phyloP scores from a whole-genome alignment of 2,797 vertebrate species.

The Lepilemur ruficaudatus region DNA sequence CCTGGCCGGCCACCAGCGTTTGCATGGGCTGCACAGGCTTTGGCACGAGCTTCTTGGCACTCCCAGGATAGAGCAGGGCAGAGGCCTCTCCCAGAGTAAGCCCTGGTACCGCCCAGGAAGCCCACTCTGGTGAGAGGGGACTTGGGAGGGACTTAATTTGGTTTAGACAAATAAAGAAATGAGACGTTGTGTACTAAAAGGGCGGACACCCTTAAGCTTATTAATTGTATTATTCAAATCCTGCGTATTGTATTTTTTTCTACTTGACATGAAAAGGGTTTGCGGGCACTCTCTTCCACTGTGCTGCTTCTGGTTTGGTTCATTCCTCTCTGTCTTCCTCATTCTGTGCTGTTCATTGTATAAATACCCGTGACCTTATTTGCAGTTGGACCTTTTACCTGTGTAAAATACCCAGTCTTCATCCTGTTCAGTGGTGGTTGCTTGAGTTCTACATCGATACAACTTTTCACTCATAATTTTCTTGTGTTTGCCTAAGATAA shows the following conservation, averaged over 20 bases:
- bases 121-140: background rate
- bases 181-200: background rate
- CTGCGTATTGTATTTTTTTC: background rate
- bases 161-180: background rate
- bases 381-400: background rate
- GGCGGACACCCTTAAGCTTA: background rate
- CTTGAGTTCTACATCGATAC: background rate
- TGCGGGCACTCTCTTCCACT: background rate
- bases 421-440: background rate
- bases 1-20: background rate
- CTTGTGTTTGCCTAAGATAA: background rate
- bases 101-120: background rate
- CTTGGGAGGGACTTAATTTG: too few species aligned
- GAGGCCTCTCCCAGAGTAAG: background rate
- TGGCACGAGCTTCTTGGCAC: background rate
- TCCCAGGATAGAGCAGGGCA: background rate
- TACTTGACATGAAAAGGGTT: background rate
- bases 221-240: background rate
- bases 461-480: background rate
- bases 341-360: background rate
- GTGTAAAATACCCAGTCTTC: background rate
- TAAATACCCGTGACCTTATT: background rate
- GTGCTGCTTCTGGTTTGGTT: background rate
- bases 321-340: background rate
- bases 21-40: too few species aligned